Evolutionary conservation across 2,797 vertebrate species (phyloP).

Genomic region (Mus minutoides): DNA sequence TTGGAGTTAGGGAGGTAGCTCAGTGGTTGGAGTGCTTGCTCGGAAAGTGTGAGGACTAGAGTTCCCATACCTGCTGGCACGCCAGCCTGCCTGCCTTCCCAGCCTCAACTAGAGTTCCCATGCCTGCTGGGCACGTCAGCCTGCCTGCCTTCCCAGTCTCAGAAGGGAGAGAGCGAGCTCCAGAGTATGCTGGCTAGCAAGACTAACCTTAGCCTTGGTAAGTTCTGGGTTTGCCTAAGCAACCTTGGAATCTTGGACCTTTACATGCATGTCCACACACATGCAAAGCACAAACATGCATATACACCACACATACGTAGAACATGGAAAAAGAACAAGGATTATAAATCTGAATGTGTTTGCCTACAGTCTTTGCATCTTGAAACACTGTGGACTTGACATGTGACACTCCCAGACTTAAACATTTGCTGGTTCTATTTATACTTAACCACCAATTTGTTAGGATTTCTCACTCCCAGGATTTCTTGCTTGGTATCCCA

Average conservation of each 20-base stretch:
- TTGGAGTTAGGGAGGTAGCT: neutral
- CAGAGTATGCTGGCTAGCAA: neutral
- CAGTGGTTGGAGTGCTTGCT: neutral
- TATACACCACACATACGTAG: neutral
- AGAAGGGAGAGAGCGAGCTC: neutral
- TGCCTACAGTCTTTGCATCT: slow-evolving; percentile 1
- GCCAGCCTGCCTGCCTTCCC: neutral
- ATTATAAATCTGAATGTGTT: neutral
- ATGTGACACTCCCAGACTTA: neutral
- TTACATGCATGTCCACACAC: neutral
- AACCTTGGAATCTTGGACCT: neutral
- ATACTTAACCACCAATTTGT: neutral
- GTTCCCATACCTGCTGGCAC: neutral
- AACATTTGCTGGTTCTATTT: neutral
- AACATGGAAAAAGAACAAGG: neutral
- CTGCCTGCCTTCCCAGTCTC: neutral
- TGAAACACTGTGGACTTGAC: slow-evolving; percentile 28
- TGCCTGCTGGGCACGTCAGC: neutral
- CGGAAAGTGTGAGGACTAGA: neutral
- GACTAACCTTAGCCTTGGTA: neutral
- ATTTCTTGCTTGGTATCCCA: neutral
- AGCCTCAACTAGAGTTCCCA: neutral
- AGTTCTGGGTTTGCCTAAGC: neutral
- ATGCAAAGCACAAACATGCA: neutral
- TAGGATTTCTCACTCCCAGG: neutral